Percentiles rank a stretch among this genome's conserved stretches.
These are phyloP conservation scores for Phymorhynchus buccinoides DNA, from an alignment of 1,140 invertebrate species.

Conservation along the genomic window DNA sequence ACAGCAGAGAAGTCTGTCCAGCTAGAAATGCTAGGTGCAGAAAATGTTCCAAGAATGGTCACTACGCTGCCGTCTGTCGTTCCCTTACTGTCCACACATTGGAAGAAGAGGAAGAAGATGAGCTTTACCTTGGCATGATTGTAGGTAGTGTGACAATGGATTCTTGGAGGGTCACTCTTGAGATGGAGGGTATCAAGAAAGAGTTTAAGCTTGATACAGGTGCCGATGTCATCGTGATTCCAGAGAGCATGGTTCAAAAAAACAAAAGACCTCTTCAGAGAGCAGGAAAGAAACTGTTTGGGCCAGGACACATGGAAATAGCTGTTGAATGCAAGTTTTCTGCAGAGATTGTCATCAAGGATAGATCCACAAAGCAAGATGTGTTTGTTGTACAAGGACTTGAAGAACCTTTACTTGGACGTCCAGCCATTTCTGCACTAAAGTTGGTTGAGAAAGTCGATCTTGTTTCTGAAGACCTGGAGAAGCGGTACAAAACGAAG, in stretches of 20 bases:
- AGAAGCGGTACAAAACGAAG: not conserved
- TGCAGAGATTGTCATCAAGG: no score
- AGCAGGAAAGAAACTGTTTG: no score
- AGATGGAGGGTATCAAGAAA: not conserved
- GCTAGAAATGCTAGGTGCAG: not conserved
- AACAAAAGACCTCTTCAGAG: not conserved
- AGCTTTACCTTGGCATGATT: not conserved
- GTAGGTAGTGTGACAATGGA: not conserved
- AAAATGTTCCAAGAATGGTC: not conserved
- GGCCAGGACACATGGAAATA: no score
- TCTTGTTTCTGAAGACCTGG: not conserved
- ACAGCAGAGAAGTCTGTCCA: constrained; percentile 5
- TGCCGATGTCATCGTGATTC: constrained; percentile 34
- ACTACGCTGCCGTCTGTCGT: not conserved
- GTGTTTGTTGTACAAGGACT: not conserved
- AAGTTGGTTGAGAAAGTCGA: not conserved
- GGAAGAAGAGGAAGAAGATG: constrained; percentile 12
- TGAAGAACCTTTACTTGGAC: not conserved
- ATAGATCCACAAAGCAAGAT: no score
- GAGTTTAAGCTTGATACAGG: constrained; percentile 39
- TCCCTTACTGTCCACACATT: not conserved
- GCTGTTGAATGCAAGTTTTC: no score
- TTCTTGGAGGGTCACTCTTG: constrained; percentile 4
- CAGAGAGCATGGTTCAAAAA: not conserved
- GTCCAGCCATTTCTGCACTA: not conserved